Evolutionary conservation across 2,113 vertebrate species (phyloP), one percentile per base, ranked within the genome.

Genomic region (Calidris pygmaea): DNA sequence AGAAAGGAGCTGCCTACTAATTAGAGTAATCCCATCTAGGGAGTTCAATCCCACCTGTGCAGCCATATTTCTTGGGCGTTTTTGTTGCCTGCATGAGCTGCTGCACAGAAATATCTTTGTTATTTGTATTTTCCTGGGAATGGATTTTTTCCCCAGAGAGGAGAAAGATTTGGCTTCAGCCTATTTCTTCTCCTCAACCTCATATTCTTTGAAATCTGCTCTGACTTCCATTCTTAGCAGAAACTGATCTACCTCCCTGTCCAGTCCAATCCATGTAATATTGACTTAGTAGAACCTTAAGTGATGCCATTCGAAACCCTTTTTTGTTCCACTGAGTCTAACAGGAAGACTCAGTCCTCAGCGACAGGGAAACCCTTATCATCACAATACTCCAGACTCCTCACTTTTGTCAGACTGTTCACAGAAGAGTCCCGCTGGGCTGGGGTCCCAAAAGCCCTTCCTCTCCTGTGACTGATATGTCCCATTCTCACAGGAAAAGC

Each of bases 401-500:
- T 84, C 62, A 96, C 96, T 96, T 95, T 84, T 43, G 48, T 52
- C 65, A 6, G 68, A 47, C 17, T 63, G 41, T 34, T 81, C 83
- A 59, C 98, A 98, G 89, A 97, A 98, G 79, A 97, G 97, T 21
- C 96, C 97, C 2, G 65, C 92, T 29, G 97, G 97, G 59, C 97
- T 98, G 24, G 66, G 56, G 27, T 94, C 82, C 85, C 94, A 96
- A 14, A 11, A 89, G 12, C 65, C 95, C 30, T 85, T 93, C 14
- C 85, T 89, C 82, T 98, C 95, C 47, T 93, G 20, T 41, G 94
- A 55, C 89, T 96, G 96, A 78, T 98, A 98, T 27, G 97, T 98
- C 95, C 98, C 98, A 14, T 97, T 98, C 14, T 97, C 98, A 85
- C 98, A 98, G 34, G 97, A 93, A 86, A 73, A 37, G 94, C 82